Evolutionary conservation across 2,113 vertebrate species (phyloP), one percentile per base, ranked within the genome.

Genomic region (Heterotis niloticus): DNA sequence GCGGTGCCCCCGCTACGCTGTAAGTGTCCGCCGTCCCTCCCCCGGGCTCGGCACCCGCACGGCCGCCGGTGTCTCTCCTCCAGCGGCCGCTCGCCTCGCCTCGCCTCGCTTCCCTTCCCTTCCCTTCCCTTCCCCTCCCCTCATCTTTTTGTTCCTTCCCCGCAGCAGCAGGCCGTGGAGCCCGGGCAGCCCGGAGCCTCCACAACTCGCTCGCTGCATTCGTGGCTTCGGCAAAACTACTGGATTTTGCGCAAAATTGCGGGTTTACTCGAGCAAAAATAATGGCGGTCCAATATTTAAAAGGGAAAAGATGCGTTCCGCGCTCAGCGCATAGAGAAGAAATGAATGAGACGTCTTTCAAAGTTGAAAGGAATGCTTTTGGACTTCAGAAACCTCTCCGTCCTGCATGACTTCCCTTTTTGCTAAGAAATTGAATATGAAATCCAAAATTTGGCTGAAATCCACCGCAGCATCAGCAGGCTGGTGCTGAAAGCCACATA

Each of bases 1-100:
- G 67, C 86, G 0, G 84, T 92, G 65, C 90, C 90, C 60, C 85
- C 88, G 77, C 86, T 93, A 81, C 90, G 92, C 86, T 86, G 91
- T 92, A 87, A 90, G 91, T 92, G 88, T n/a, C 12, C 10, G 24
- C 5, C 54, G 5, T 72, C 26, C 14, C 62, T 24, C 14, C 29
- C n/a, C n/a, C n/a, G n/a, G n/a, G 60, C 77, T 7, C 26, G n/a
- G n/a, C 28, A 57, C 52, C 12, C 26, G 62, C 52, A 28, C 29
- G 0, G 17, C 54, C 24, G 64, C n/a, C 18, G 52, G 23, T 9
- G 23, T 26, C 23, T 13, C 14, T 59, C 18, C 76, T 62, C 17
- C n/a, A 20, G 34, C 56, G 59, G 10, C 13, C 52, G 14, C 24
- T 54, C 12, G 13, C 70, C 1, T 20, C 67, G n/a, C 60, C 34